Base-by-base conservation (phyloP, 2,113 vertebrate species). In the Tonatia bakeri region DNA sequence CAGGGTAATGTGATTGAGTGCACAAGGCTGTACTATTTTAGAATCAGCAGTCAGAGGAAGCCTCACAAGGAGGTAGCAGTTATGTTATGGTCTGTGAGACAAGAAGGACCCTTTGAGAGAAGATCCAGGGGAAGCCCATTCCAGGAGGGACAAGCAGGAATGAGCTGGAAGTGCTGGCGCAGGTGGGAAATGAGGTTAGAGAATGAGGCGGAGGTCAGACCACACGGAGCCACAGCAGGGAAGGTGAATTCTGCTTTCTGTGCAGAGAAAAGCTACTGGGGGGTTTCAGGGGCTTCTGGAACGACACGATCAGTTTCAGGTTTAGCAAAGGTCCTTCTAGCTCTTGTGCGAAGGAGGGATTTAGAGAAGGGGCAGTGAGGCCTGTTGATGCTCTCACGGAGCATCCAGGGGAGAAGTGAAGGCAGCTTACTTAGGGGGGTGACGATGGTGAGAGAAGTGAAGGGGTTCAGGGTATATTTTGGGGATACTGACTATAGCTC, bases 241-340 rank as follows among this genome's bases (percentile, higher is more conserved):
- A 31, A n/a, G 67, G 15, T 16, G 56, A 56, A 45, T 84, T 72
- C 83, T 77, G 69, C 26, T 47, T 24, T 69, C 80, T 19, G n/a
- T 59, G 16, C 52, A 65, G 17, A 0, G 2, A 72, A 45, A 94
- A 82, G 28, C 45, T 47, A 5, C 0, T 47, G 52, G 59, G 83
- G 64, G 54, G 15, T 70, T 96, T 91, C 90, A 93, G 64, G 69
- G 64, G 50, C 50, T 59, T 59, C 11, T 8, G 1, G 69, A 89
- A 65, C n/a, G 64, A 73, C 33, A 1, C 1, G 2, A 72, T 59
- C 33, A 43, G 28, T 45, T 89, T 79, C 4, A 31, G 9, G 54
- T 38, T 85, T 50, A 70, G 77, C 73, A 91, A 54, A 77, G 47
- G 31, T 40, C 4, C 24, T 61, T 67, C 26, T n/a, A 54, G 67